Evolutionary conservation across 2,888 invertebrate genomes (phyloP).

Genomic region (Sphecodes monilicornis): DNA sequence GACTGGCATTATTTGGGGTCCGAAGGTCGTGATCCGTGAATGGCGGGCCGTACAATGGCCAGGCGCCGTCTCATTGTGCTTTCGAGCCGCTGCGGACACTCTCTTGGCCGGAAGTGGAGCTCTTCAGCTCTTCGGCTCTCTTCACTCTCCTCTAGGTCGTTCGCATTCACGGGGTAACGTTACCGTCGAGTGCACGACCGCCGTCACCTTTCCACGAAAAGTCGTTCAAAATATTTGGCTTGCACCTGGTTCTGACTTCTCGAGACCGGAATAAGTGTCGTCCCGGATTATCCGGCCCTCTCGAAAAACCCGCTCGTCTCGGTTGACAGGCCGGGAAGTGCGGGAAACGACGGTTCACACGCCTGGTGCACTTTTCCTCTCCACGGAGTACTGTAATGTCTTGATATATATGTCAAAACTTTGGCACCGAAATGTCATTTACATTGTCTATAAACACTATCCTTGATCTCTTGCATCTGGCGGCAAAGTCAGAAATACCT

Average conservation of each 20-base stretch:
- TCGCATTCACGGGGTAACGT: conserved; percentile 43
- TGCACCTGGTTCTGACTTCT: conserved; percentile 57
- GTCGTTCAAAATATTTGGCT: conserved; percentile 61
- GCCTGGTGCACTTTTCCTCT: background rate
- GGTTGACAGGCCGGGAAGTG: background rate
- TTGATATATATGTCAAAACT: background rate
- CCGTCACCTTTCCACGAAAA: conserved; percentile 42
- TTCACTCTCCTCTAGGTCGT: background rate
- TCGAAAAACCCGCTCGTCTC: conserved; percentile 19
- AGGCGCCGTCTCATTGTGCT: conserved; percentile 65
- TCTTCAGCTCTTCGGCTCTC: conserved; percentile 11
- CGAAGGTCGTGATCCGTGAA: conserved; percentile 68
- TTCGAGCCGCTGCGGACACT: conserved; percentile 15
- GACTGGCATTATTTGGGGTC: conserved; percentile 64
- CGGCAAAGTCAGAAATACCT: background rate
- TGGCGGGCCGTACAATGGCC: conserved; percentile 59
- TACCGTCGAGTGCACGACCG: conserved; percentile 50
- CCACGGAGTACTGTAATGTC: background rate
- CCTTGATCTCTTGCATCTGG: background rate
- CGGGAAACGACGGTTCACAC: conserved; percentile 13
- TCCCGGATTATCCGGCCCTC: conserved; percentile 48
- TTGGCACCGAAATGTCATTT: background rate
- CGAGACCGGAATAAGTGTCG: conserved; percentile 21
- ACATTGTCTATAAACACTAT: background rate
- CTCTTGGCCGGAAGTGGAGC: conserved; percentile 62